phyloP scores from a whole-genome alignment of 2,797 vertebrate species.

The Rhabdophis nuchalis region DNA sequence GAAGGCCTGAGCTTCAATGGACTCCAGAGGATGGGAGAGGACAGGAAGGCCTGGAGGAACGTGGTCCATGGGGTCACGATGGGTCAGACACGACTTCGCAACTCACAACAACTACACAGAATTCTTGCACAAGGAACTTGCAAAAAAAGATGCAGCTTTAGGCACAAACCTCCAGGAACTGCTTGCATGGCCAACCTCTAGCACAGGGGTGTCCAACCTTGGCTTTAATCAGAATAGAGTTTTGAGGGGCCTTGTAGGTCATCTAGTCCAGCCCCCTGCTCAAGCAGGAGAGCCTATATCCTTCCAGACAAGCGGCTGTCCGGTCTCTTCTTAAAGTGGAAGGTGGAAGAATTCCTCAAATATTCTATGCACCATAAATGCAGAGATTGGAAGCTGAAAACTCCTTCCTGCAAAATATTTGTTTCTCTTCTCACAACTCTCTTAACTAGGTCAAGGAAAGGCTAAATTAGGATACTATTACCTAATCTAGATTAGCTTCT shows the following conservation, averaged over 20 bases:
- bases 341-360: background rate
- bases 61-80: too few relatives aligned
- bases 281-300: too few relatives aligned
- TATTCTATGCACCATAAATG: rapidly evolving
- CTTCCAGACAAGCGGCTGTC: background rate
- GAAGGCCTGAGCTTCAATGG: too few relatives aligned
- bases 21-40: too few relatives aligned
- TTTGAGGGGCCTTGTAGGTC: too few relatives aligned
- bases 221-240: too few relatives aligned
- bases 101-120: background rate
- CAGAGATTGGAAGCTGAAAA: background rate
- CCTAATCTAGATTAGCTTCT: background rate
- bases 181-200: too few relatives aligned
- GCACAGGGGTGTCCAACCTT: too few relatives aligned
- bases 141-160: background rate
- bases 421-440: background rate
- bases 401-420: background rate
- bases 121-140: background rate
- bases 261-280: too few relatives aligned
- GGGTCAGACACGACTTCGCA: too few relatives aligned
- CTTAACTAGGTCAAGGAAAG: background rate
- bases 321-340: background rate
- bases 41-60: too few relatives aligned
- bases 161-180: background rate
- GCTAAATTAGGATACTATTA: background rate